These are phyloP conservation scores for Buteo buteo DNA, from an alignment of 2,113 vertebrate genomes.

Conservation along the genomic window DNA sequence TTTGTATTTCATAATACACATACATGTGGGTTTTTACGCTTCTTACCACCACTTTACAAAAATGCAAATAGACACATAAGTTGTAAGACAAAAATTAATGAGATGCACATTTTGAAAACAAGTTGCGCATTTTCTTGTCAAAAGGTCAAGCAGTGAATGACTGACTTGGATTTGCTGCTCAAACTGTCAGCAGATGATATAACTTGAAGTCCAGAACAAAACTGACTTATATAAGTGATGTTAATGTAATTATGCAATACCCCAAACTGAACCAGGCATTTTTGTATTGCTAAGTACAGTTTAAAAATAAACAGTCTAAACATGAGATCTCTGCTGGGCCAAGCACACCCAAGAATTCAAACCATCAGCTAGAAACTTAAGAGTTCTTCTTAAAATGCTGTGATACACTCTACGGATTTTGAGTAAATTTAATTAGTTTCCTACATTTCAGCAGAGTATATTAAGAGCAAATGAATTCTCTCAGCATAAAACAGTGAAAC, in stretches of 20 bases:
- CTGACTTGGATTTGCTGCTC: not conserved
- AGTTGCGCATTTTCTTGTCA: not conserved
- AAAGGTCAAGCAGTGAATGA: not conserved
- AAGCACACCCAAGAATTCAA: not conserved
- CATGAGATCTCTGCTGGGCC: not conserved
- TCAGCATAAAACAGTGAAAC: not conserved
- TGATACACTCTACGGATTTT: not conserved
- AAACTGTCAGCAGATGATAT: not conserved
- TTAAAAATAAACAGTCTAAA: not conserved
- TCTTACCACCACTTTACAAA: not conserved
- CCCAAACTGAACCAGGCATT: not conserved
- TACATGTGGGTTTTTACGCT: fast-evolving
- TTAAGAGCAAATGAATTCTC: constrained; percentile 23
- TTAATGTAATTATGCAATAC: not conserved
- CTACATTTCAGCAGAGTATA: not conserved
- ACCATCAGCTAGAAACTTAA: not conserved
- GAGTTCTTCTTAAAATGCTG: not conserved
- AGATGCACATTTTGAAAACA: not conserved
- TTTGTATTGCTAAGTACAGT: not conserved
- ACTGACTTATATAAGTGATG: not conserved
- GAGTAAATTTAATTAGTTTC: constrained; percentile 27
- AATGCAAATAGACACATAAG: not conserved
- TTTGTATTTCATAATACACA: fast-evolving
- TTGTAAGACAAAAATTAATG: not conserved
- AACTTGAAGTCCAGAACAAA: not conserved